Evolutionary conservation across 1,140 invertebrate species (phyloP), one percentile per base, ranked within the genome.

Genomic region (Pomacea maculata): DNA sequence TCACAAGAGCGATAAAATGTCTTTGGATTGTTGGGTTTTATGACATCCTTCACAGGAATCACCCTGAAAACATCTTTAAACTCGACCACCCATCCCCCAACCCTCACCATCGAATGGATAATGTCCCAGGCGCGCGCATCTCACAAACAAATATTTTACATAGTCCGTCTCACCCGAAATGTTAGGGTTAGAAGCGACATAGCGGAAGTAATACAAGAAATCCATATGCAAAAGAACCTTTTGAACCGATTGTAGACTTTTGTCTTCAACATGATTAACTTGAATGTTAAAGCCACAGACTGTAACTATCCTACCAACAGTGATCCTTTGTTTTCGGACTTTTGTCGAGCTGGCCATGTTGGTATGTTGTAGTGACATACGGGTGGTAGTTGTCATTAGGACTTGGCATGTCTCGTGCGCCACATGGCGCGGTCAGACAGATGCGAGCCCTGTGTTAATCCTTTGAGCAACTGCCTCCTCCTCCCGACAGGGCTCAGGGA

Each of bases 1-100:
- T 29, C 29, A 29, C 52, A 52, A 71, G 15, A 29, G 15, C 15
- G 15, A 19, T n/a, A 19, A 0, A 17, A 29, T 79, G 21, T 67
- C 25, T 76, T 21, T 61, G 54, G 29, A 21, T n/a, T 21, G 65
- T 25, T 15, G n/a, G 21, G 9, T 45, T 2, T n/a, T 57, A 21
- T 79, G 54, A 15, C 25, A 4, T 55, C 55, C 6, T 55, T 64
- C 67, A n/a, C 61, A 17, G 11, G 19, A 21, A 71, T 21, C 21
- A 14, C 29, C 11, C 55, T n/a, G 25, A 15, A 77, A 52, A 77
- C 57, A 29, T 25, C 10, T 29, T 25, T 55, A n/a, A 17, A 29
- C 78, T 34, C 45, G 57, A 1, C 73, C 34, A 73, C 70, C 55
- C 34, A 80, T 25, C 78, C 63, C 68, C 14, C 17, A 57, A 34